Conservation (phyloP, 2,113 vertebrate species). For the Microcebus murinus region DNA sequence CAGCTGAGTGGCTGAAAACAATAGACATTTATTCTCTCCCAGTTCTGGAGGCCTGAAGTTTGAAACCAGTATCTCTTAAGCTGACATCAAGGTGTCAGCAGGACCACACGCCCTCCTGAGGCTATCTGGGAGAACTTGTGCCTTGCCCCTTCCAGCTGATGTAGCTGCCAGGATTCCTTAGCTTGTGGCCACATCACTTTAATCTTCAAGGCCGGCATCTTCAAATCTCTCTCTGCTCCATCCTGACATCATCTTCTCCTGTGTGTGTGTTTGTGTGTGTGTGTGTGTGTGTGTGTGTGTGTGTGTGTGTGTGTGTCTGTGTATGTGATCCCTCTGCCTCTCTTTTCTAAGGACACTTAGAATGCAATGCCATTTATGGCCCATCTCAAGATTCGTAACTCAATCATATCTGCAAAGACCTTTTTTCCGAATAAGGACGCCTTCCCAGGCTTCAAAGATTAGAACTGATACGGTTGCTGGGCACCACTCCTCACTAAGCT, state of each 20-base stretch:
- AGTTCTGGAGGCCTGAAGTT: neutral
- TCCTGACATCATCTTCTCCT: neutral
- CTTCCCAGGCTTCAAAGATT: neutral
- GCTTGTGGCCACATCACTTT: neutral
- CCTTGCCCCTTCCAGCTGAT: neutral
- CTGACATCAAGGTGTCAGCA: neutral
- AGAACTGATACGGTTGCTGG: neutral
- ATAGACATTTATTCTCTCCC: neutral
- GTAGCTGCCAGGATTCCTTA: neutral
- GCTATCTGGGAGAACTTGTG: neutral
- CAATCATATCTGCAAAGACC: neutral
- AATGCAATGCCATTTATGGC: neutral
- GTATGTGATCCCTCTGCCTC: neutral
- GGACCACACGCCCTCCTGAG: neutral
- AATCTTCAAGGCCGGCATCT: neutral
- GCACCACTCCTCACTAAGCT: fast-evolving
- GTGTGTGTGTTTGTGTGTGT: no score
- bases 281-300: neutral
- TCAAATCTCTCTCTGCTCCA: neutral
- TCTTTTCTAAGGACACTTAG: neutral
- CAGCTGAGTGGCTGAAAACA: neutral
- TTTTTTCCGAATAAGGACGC: neutral
- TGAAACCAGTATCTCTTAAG: neutral
- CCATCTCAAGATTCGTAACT: neutral
- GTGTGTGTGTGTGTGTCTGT: neutral